phyloP scores from a whole-genome alignment of 2,888 invertebrate genomes.

The Salticus scenicus region DNA sequence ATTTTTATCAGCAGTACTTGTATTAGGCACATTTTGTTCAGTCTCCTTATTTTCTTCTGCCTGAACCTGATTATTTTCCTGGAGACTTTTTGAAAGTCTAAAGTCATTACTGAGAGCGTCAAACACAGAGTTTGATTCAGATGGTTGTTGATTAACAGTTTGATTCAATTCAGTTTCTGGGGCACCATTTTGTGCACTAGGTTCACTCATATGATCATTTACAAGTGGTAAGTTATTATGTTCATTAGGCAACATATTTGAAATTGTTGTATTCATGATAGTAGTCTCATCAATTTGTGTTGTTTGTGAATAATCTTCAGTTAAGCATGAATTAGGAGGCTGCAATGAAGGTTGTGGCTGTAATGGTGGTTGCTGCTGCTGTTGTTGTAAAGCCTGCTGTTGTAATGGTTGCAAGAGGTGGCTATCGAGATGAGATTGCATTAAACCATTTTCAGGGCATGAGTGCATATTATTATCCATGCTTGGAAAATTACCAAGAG shows the following conservation, averaged over 20 bases:
- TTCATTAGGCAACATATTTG: background rate
- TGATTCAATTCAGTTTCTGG: background rate
- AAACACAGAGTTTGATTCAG: constrained; percentile 38
- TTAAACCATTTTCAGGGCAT: background rate
- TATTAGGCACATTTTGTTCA: background rate
- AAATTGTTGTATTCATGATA: background rate
- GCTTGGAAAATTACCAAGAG: background rate
- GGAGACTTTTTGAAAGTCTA: background rate
- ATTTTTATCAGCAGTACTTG: background rate
- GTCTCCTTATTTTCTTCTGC: background rate
- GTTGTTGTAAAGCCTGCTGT: constrained; percentile 3
- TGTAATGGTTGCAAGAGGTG: background rate
- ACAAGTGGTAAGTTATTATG: background rate
- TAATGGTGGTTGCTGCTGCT: no score
- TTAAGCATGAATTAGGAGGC: background rate
- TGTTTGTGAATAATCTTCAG: background rate
- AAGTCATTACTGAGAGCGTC: constrained; percentile 37
- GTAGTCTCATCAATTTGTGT: background rate
- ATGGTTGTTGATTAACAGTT: background rate
- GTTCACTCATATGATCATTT: constrained; percentile 2
- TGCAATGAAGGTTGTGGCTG: no score
- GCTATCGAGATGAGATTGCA: background rate
- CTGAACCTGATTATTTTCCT: background rate
- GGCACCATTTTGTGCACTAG: background rate
- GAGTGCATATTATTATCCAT: constrained; percentile 7